phyloP scores from a whole-genome alignment of 1,140 invertebrate species.

The Chelonus insularis region DNA sequence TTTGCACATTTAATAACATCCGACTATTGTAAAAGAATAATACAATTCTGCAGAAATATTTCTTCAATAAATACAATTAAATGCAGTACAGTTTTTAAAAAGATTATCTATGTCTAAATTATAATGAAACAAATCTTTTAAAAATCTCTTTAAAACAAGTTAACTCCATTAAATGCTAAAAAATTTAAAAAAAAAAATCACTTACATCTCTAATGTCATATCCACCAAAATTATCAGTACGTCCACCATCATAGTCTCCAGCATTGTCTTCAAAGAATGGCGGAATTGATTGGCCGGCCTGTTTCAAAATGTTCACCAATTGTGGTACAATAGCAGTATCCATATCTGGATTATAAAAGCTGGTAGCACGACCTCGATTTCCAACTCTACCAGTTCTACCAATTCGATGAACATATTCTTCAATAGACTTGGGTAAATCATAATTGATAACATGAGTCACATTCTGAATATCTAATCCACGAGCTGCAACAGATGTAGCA shows the following conservation, averaged over 20 bases:
- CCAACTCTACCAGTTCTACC: conserved; percentile 93
- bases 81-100: neutral
- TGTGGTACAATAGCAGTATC: conserved; percentile 67
- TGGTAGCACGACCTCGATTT: conserved; percentile 85
- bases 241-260: conserved; percentile 45
- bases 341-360: conserved; percentile 75
- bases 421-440: conserved; percentile 84
- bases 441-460: conserved; percentile 90
- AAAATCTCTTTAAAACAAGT: too few relatives aligned
- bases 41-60: neutral
- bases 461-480: conserved; percentile 84
- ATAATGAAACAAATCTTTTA: neutral
- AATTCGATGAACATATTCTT: conserved; percentile 95
- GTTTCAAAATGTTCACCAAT: conserved; percentile 73
- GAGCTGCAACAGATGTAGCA: conserved; percentile 90
- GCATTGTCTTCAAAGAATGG: conserved; percentile 62
- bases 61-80: neutral
- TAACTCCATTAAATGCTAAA: neutral
- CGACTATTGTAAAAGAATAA: neutral
- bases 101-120: neutral
- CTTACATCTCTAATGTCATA: conserved; percentile 59
- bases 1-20: neutral
- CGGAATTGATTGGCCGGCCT: conserved; percentile 68
- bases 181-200: conserved; percentile 27
- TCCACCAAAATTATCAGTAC: conserved; percentile 57